These are phyloP conservation scores for Netelia virgata DNA, from an alignment of 2,888 invertebrate genomes.

Conservation along the genomic window DNA sequence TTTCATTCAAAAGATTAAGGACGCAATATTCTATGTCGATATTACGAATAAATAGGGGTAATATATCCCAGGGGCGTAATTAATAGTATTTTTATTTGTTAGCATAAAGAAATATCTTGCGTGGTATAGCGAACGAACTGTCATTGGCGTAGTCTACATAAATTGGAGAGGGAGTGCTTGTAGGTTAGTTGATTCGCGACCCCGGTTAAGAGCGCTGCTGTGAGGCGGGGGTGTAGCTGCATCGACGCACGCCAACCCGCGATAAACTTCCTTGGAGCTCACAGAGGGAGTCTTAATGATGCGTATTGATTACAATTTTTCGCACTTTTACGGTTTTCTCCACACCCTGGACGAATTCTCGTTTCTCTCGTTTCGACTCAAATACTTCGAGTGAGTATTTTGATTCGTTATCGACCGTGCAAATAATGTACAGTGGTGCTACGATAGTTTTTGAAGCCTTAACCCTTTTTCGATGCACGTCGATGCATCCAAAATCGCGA, in stretches of 20 bases:
- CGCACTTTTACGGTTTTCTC: not conserved
- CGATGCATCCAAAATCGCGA: slow-evolving; percentile 24
- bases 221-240: slow-evolving; percentile 40
- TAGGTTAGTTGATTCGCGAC: not conserved
- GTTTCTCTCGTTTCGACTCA: too few relatives aligned
- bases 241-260: slow-evolving; percentile 67
- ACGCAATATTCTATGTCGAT: too few relatives aligned
- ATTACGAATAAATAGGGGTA: too few relatives aligned
- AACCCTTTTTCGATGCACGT: slow-evolving; percentile 18
- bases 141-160: not conserved
- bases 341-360: not conserved
- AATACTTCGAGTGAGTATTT: too few relatives aligned
- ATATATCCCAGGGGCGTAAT: too few relatives aligned
- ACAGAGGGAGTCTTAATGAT: slow-evolving; percentile 60
- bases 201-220: slow-evolving; percentile 26
- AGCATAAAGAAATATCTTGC: too few relatives aligned
- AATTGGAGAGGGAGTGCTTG: too few relatives aligned
- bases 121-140: too few relatives aligned
- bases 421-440: not conserved
- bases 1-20: too few relatives aligned
- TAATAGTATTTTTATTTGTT: too few relatives aligned
- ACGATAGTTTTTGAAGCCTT: not conserved
- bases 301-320: slow-evolving; percentile 65
- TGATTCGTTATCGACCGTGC: not conserved
- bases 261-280: slow-evolving; percentile 49